Percentiles rank a stretch among this genome's conserved stretches.
phyloP scores from a whole-genome alignment of 2,113 vertebrate genomes.

The Indri indri region DNA sequence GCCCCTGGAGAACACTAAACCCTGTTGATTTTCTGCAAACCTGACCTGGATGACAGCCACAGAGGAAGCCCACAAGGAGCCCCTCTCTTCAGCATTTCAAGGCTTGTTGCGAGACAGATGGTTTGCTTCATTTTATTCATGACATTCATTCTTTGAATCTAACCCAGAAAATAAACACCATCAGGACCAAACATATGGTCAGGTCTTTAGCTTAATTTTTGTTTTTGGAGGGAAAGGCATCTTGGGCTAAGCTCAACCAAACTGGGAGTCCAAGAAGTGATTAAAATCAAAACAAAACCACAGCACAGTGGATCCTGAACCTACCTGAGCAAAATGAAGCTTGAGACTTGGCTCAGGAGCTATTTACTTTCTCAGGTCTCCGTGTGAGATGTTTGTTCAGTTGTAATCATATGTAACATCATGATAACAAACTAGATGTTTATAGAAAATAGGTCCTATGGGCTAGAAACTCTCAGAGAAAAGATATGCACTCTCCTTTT shows the following conservation, averaged over 20 bases:
- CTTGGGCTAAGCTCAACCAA: slow-evolving; percentile 35
- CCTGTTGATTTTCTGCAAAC: background rate
- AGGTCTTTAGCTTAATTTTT: slow-evolving; percentile 61
- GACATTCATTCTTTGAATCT: slow-evolving; percentile 21
- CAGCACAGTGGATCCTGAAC: background rate
- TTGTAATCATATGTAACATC: slow-evolving; percentile 3
- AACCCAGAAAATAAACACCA: slow-evolving; percentile 53
- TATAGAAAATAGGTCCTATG: background rate
- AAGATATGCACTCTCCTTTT: background rate
- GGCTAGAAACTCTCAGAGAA: slow-evolving; percentile 14
- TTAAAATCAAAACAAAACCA: slow-evolving; percentile 44
- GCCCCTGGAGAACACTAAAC: no score
- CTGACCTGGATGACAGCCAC: background rate
- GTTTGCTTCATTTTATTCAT: slow-evolving; percentile 24
- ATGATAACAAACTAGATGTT: slow-evolving; percentile 8
- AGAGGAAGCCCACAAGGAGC: background rate
- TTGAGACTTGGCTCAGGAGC: background rate
- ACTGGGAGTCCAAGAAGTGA: slow-evolving; percentile 10
- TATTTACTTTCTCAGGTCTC: background rate
- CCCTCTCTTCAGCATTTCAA: background rate
- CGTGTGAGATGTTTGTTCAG: background rate
- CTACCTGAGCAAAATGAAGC: slow-evolving; percentile 7
- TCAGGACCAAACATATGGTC: slow-evolving; percentile 57
- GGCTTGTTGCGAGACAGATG: background rate
- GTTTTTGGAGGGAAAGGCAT: slow-evolving; percentile 40